These are phyloP conservation scores for Creontiades dilutus DNA, from an alignment of 2,888 invertebrate genomes.

Conservation along the genomic window DNA sequence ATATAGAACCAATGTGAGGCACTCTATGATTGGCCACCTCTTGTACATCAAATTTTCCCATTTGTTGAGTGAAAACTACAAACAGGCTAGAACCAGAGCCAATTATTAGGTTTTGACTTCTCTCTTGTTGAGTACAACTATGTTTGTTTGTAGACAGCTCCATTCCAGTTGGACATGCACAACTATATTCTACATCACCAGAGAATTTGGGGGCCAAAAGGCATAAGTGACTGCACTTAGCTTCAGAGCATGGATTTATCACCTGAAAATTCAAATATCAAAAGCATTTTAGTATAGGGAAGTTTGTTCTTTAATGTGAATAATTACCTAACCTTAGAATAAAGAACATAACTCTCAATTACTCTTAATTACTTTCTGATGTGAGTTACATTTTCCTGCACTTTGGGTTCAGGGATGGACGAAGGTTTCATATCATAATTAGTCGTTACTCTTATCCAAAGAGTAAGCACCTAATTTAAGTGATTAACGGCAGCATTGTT, in stretches of 20 bases:
- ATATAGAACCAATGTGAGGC: constrained; percentile 71
- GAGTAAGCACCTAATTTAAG: too few species aligned
- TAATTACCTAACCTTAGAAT: too few species aligned
- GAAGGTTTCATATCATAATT: too few species aligned
- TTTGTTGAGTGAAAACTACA: constrained; percentile 79
- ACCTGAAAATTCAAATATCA: constrained; percentile 75
- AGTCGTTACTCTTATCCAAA: too few species aligned
- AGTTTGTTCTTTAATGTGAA: too few species aligned
- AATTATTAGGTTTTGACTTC: constrained; percentile 81
- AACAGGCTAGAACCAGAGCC: constrained; percentile 82
- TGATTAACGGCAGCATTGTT: too few species aligned
- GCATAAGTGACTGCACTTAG: constrained; percentile 88
- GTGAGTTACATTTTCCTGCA: too few species aligned
- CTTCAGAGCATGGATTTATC: constrained; percentile 82
- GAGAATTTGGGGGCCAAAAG: constrained; percentile 81
- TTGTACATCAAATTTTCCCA: constrained; percentile 71
- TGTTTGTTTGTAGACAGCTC: constrained; percentile 80
- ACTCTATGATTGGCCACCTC: constrained; percentile 66
- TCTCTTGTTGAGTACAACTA: constrained; percentile 80
- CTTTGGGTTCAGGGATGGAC: too few species aligned
- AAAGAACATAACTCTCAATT: too few species aligned
- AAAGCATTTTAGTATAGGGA: background rate
- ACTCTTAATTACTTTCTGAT: too few species aligned
- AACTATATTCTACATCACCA: constrained; percentile 79
- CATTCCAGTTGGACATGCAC: constrained; percentile 89